phyloP scores from a whole-genome alignment of 2,113 vertebrate species.

The Sciurus niger region DNA sequence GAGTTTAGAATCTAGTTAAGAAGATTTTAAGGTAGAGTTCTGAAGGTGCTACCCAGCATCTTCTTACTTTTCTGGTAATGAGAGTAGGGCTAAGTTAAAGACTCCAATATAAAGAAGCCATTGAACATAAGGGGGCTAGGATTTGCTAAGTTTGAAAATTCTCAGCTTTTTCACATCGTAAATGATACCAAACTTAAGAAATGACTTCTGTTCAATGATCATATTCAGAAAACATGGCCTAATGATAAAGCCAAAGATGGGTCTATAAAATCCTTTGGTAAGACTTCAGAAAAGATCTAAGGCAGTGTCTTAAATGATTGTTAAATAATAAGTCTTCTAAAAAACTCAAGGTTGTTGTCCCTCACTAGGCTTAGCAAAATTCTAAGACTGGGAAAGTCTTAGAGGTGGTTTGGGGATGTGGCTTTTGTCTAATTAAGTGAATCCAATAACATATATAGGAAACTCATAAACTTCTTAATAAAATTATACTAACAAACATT shows the following conservation, averaged over 20 bases:
- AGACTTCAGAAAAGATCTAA: background rate
- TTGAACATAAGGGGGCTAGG: background rate
- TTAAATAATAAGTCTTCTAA: background rate
- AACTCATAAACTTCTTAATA: background rate
- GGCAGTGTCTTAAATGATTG: background rate
- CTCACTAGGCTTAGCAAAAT: background rate
- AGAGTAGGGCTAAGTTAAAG: background rate
- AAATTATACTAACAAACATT: background rate
- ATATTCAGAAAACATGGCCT: background rate
- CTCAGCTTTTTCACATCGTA: background rate
- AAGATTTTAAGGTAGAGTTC: background rate
- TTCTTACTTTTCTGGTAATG: background rate
- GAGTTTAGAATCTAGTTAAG: background rate
- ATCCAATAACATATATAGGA: constrained; percentile 19
- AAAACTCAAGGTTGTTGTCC: background rate
- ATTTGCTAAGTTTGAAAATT: background rate
- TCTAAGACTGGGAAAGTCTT: background rate
- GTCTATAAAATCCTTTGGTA: background rate
- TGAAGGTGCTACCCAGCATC: background rate
- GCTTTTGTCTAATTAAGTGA: background rate
- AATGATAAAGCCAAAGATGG: background rate
- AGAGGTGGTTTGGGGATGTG: background rate
- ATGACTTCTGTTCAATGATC: background rate
- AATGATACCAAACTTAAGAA: background rate
- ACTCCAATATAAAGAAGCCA: background rate